phyloP scores from a whole-genome alignment of 2,888 invertebrate species.

The Drosophila birchii region DNA sequence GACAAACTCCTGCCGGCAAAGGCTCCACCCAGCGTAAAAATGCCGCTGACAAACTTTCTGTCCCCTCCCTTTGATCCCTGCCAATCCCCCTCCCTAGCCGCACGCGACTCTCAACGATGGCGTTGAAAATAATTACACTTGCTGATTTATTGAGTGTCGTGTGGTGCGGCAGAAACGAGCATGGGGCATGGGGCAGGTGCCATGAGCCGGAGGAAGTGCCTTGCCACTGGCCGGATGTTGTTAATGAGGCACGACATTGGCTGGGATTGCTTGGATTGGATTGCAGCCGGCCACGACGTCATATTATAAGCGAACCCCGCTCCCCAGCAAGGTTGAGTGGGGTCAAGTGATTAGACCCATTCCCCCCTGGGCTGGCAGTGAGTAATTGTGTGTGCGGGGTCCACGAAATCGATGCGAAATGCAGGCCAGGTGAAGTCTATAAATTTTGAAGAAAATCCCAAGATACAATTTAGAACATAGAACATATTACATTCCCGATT shows the following conservation, averaged over 20 bases:
- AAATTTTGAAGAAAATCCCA: neutral
- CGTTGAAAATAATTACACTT: constrained; percentile 76
- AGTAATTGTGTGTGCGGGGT: constrained; percentile 20
- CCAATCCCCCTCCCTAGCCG: neutral
- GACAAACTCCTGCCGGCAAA: neutral
- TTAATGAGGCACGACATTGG: constrained; percentile 71
- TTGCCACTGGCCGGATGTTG: constrained; percentile 60
- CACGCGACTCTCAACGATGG: constrained; percentile 53
- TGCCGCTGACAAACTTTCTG: constrained; percentile 58
- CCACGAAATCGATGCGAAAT: constrained; percentile 3
- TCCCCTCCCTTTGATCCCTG: constrained; percentile 24
- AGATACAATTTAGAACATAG: too few species aligned
- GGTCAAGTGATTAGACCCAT: constrained; percentile 44
- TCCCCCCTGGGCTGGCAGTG: neutral
- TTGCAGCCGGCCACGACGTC: constrained; percentile 44
- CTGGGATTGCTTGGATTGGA: constrained; percentile 40
- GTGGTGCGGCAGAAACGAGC: constrained; percentile 28
- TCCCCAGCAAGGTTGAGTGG: constrained; percentile 30
- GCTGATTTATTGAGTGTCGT: constrained; percentile 77
- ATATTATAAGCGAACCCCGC: constrained; percentile 29
- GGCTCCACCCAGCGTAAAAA: constrained; percentile 16
- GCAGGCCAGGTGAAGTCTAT: constrained; percentile 13
- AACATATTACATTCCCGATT: too few species aligned
- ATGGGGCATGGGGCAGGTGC: neutral
- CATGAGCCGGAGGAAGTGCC: constrained; percentile 33